phyloP scores from a whole-genome alignment of 2,797 vertebrate species.

The Clarias fuscus region DNA sequence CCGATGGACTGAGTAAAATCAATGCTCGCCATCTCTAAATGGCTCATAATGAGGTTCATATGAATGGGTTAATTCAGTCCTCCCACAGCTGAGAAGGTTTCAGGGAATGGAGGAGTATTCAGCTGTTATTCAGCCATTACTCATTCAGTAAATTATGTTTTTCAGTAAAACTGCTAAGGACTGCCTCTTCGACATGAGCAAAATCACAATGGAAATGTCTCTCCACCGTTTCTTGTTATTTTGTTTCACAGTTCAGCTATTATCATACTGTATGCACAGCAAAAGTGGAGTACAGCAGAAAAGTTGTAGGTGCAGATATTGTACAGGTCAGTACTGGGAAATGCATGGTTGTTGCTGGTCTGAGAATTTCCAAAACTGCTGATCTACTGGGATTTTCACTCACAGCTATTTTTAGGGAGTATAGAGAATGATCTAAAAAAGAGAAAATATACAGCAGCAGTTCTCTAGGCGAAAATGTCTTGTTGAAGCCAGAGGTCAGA shows the following conservation, averaged over 20 bases:
- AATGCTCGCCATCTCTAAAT: constrained; percentile 23
- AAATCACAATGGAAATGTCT: constrained; percentile 12
- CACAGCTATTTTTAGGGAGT: no score
- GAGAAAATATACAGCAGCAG: no score
- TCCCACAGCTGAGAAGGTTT: neutral
- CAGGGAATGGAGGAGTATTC: neutral
- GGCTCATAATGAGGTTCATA: constrained; percentile 49
- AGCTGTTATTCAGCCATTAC: constrained; percentile 8
- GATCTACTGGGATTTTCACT: no score
- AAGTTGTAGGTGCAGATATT: neutral
- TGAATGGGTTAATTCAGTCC: constrained; percentile 48
- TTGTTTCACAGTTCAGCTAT: neutral
- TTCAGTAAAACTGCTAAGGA: neutral
- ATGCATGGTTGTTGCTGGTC: neutral
- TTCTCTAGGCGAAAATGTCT: no score
- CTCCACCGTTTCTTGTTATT: neutral
- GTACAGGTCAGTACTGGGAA: neutral
- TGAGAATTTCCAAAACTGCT: no score
- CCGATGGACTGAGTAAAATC: neutral
- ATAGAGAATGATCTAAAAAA: no score
- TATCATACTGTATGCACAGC: neutral
- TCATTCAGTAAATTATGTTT: neutral
- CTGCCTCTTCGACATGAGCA: neutral
- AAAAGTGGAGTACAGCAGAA: neutral
- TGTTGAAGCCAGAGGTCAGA: no score